Base-by-base conservation (phyloP, 2,113 vertebrate species). In the Oreochromis spilurus region DNA sequence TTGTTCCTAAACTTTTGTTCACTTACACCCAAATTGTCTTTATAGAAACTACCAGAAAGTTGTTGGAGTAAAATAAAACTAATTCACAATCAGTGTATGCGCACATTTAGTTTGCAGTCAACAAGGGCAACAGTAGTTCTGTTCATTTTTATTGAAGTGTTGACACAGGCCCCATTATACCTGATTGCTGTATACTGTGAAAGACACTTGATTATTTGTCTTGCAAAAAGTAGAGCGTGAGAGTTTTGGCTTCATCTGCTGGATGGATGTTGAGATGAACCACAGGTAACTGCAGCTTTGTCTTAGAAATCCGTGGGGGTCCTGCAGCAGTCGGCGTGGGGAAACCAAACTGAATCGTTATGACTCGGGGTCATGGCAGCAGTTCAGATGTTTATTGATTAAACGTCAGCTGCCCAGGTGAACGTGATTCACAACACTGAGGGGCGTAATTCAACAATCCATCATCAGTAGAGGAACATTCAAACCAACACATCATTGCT, bases 321-420 rank as follows among this genome's bases (percentile, higher is more conserved):
- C 91, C 91, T 57, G 48, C 85, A 83, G 85, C 34, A 85, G 91
- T 91, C 67, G 62, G 86, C 91, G 85, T 88, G 85, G 84, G 92
- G 86, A 96, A 95, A 89, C 93, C 92, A 95, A 95, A 95, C 92
- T 87, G 95, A 95, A 96, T 96, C 92, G 88, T 90, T 79, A 85
- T 89, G 92, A 91, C 91, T 91, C 31, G 24, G 95, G 96, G 95
- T 96, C 94, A 95, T 84, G 93, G 95, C 94, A 95, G 92, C 94
- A 95, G 95, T 96, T 96, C 96, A 95, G 93, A 93, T 94, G 92
- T 93, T 87, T 96, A 97, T 96, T 96, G 96, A 97, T 96, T 96
- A 96, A 95, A 95, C 52, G 95, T 95, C 96, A 95, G 65, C 91
- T 93, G 85, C 85, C 90, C 95, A 96, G 95, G 95, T 96, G 96